Evolutionary conservation across 2,113 vertebrate species (phyloP).

Genomic region (Corythornis madagascariensis): DNA sequence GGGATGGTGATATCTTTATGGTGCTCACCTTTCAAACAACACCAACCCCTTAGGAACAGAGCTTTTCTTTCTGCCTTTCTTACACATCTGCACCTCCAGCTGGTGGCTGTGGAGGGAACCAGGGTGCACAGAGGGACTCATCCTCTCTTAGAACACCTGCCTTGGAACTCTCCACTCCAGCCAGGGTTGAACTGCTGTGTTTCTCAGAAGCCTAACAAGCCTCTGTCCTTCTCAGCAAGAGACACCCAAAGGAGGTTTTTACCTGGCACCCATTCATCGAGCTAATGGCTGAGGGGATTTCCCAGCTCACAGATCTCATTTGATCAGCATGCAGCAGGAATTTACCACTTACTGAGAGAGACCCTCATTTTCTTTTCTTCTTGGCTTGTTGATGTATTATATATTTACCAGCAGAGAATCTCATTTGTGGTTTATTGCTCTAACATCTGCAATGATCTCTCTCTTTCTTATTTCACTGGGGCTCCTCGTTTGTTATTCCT

Average conservation of each 20-base stretch:
- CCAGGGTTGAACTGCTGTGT: neutral
- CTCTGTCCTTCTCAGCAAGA: neutral
- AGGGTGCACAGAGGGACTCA: accelerated
- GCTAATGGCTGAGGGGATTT: neutral
- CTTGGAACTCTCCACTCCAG: neutral
- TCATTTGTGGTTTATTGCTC: neutral
- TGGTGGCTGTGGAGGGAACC: neutral
- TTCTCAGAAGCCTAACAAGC: neutral
- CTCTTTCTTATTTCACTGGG: neutral
- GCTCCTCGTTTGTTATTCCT: neutral
- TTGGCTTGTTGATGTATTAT: neutral
- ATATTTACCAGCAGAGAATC: neutral
- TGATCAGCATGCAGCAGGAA: neutral
- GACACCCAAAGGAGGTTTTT: neutral
- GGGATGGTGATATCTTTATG: conserved; percentile 13
- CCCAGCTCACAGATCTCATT: neutral
- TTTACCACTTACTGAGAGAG: neutral
- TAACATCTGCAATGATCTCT: neutral
- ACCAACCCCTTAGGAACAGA: neutral
- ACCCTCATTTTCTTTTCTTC: neutral
- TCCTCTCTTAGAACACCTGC: neutral
- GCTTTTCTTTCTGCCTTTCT: neutral
- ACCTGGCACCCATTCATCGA: neutral
- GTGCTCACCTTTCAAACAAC: neutral
- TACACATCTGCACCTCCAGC: neutral